Evolutionary conservation across 1,140 invertebrate species (phyloP).

Genomic region (Drosophila bifasciata): DNA sequence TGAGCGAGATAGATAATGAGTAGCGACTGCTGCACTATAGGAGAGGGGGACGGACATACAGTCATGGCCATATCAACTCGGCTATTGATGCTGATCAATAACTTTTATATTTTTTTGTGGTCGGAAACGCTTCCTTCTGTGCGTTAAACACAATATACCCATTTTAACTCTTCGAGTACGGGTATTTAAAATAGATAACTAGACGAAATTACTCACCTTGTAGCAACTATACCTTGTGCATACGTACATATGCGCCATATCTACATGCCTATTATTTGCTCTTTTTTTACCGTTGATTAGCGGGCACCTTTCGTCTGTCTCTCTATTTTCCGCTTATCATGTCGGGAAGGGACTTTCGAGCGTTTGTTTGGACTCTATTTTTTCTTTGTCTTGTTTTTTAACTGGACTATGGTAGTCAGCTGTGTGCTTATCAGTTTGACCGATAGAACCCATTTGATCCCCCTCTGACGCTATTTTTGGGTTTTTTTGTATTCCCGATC

Average conservation of each 20-base stretch:
- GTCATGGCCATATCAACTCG: no score
- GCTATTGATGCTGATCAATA: no score
- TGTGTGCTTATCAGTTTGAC: constrained; percentile 66
- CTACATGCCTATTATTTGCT: constrained; percentile 64
- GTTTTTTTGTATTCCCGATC: constrained; percentile 16
- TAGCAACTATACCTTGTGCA: constrained; percentile 5
- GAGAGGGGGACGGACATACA: no score
- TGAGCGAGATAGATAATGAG: no score
- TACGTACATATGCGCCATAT: constrained; percentile 61
- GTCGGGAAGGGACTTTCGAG: constrained; percentile 14
- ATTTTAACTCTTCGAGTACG: no score
- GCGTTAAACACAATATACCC: no score
- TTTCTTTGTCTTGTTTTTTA: constrained; percentile 37
- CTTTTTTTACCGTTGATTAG: constrained; percentile 60
- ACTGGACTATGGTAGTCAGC: constrained; percentile 42
- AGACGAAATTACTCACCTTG: no score
- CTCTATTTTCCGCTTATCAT: constrained; percentile 22
- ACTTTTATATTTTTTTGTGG: no score
- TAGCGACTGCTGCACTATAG: no score
- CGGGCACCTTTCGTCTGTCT: constrained; percentile 6
- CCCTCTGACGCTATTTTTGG: constrained; percentile 18
- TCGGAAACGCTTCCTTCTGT: no score
- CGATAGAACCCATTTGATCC: constrained; percentile 42
- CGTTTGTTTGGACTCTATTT: constrained; percentile 30
- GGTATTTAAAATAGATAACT: no score